Evolutionary conservation across 2,113 vertebrate species (phyloP).

Genomic region (Catharus bicknelli): DNA sequence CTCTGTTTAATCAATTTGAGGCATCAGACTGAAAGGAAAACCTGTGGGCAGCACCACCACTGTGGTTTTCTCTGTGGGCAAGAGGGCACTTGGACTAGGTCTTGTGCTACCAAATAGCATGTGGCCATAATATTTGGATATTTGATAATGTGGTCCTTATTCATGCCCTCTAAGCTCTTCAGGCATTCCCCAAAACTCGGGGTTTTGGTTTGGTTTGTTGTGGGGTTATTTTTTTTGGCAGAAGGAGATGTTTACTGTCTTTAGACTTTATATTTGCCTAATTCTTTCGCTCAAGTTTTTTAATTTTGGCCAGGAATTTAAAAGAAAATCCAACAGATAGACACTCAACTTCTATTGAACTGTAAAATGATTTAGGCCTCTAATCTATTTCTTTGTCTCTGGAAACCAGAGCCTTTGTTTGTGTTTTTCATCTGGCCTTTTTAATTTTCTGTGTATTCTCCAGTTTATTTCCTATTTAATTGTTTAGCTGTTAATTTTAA

Average conservation of each 20-base stretch:
- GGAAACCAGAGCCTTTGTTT: not conserved
- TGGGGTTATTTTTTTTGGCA: fast-evolving
- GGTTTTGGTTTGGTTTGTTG: not conserved
- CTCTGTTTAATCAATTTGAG: not conserved
- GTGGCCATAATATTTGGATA: not conserved
- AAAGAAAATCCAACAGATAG: not conserved
- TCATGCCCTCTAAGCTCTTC: not conserved
- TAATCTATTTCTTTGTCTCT: slow-evolving; percentile 18
- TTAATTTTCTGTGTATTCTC: slow-evolving; percentile 22
- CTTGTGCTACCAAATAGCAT: not conserved
- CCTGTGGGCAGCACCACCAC: not conserved
- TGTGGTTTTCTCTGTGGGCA: not conserved
- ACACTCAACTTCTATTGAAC: not conserved
- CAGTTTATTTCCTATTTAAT: slow-evolving; percentile 50
- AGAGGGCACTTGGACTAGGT: not conserved
- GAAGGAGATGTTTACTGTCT: fast-evolving
- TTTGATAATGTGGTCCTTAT: not conserved
- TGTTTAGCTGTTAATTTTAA: slow-evolving; percentile 55
- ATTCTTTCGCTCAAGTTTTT: not conserved
- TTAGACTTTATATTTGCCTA: not conserved
- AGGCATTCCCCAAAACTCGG: not conserved
- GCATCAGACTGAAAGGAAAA: not conserved
- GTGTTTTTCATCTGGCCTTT: slow-evolving; percentile 13
- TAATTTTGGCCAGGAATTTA: not conserved
- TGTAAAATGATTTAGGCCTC: not conserved